phyloP scores from a whole-genome alignment of 2,113 vertebrate genomes.

The Sorex fumeus region DNA sequence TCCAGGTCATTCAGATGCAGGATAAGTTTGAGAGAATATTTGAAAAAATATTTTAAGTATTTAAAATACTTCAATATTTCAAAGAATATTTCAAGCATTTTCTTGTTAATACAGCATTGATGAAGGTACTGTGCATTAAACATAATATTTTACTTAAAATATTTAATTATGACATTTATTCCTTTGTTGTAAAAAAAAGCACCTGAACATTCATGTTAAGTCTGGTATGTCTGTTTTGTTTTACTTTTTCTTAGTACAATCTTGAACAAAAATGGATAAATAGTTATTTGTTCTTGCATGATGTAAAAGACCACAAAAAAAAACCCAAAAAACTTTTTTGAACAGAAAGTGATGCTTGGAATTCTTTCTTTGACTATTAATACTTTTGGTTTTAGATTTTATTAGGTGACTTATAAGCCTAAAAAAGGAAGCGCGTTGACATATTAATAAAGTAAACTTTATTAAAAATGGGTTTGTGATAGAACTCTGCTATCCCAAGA shows the following conservation, averaged over 20 bases:
- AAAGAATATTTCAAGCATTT: not conserved
- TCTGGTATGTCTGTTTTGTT: not conserved
- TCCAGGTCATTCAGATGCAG: not conserved
- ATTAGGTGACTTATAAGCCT: not conserved
- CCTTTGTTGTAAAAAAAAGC: no score
- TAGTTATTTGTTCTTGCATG: not conserved
- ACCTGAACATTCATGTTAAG: no score
- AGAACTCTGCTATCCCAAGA: not conserved
- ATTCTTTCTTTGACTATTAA: not conserved
- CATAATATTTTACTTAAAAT: conserved; percentile 11
- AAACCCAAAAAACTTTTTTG: no score
- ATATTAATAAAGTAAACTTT: not conserved
- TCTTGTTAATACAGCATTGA: not conserved
- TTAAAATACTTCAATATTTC: no score
- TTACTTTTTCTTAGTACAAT: not conserved
- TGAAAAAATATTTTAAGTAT: no score
- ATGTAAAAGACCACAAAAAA: not conserved
- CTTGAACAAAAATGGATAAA: not conserved
- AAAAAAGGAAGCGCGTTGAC: not conserved
- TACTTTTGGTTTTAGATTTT: not conserved
- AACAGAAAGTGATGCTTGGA: not conserved
- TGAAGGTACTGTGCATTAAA: not conserved
- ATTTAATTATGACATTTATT: not conserved
- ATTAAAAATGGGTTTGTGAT: conserved; percentile 31
- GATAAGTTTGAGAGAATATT: not conserved